Percentiles rank a stretch among this genome's conserved stretches.
Conservation (phyloP, 1,140 invertebrate genomes). For the Cotesia typhae region DNA sequence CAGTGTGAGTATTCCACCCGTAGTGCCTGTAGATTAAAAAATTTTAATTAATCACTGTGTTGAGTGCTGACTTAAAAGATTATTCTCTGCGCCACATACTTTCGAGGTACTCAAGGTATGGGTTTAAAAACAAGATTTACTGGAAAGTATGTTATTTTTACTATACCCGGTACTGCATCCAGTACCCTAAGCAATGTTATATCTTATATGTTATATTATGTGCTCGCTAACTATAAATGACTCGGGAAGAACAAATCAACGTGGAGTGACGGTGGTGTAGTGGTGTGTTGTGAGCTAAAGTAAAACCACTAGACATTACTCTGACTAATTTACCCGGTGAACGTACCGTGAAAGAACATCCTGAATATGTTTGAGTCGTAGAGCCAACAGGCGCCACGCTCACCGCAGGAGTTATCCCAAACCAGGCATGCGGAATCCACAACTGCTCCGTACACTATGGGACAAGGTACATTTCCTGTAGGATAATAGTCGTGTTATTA, state of each 20-base stretch:
- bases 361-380: conserved; percentile 87
- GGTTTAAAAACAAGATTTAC: not conserved
- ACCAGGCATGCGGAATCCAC: conserved; percentile 91
- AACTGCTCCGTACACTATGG: conserved; percentile 90
- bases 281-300: not conserved
- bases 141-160: not conserved
- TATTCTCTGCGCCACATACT: not conserved
- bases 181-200: too few relatives aligned
- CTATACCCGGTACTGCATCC: too few relatives aligned
- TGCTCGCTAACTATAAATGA: too few relatives aligned
- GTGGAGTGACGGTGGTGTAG: too few relatives aligned
- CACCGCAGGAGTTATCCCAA: conserved; percentile 84
- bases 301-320: conserved; percentile 18
- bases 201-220: too few relatives aligned
- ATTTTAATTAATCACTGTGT: not conserved
- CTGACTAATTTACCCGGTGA: conserved; percentile 29
- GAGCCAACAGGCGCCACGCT: conserved; percentile 81
- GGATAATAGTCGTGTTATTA: not conserved
- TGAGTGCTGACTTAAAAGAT: not conserved
- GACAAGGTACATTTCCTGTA: conserved; percentile 86
- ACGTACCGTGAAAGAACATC: conserved; percentile 84
- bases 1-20: conserved; percentile 80
- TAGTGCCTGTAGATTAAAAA: conserved; percentile 72
- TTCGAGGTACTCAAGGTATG: not conserved
- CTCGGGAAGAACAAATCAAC: not conserved